phyloP scores from a whole-genome alignment of 1,140 invertebrate species.

The Hydropsyche tenuis region DNA sequence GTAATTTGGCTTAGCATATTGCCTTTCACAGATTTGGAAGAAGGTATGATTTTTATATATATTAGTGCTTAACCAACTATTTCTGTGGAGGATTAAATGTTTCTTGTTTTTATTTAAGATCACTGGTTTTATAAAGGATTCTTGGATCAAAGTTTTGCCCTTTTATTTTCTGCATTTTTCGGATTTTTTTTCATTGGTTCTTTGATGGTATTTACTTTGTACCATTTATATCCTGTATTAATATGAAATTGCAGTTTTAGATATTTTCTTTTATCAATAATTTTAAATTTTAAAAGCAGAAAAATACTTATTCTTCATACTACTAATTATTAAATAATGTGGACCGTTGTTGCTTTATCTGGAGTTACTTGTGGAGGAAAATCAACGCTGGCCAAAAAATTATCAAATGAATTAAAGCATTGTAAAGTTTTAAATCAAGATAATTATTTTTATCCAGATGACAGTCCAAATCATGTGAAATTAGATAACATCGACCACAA shows the following conservation, averaged over 20 bases:
- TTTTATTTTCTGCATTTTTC: conserved; percentile 67
- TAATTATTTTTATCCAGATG: conserved; percentile 74
- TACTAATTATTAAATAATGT: conserved; percentile 53
- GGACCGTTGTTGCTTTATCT: conserved; percentile 76
- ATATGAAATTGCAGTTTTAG: conserved; percentile 28
- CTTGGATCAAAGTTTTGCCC: conserved; percentile 65
- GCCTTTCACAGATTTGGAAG: conserved; percentile 69
- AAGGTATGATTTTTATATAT: conserved; percentile 52
- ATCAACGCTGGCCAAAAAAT: conserved; percentile 70
- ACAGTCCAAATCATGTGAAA: conserved; percentile 71
- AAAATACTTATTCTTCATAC: conserved; percentile 29
- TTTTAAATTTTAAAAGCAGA: conserved; percentile 23
- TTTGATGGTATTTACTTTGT: conserved; percentile 69
- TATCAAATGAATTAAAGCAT: conserved; percentile 63
- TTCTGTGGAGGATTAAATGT: conserved; percentile 31
- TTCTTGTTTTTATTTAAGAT: conserved; percentile 57
- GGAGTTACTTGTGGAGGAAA: conserved; percentile 84
- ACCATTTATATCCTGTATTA: conserved; percentile 62
- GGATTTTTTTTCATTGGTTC: conserved; percentile 71
- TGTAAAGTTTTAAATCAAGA: conserved; percentile 75
- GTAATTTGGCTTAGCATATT: conserved; percentile 73
- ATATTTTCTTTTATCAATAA: not conserved
- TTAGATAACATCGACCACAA: conserved; percentile 73
- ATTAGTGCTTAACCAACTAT: not conserved
- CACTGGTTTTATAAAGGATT: conserved; percentile 66